A percentile compares a stretch with the other conserved stretches of the same genome.
Conservation (phyloP, 2,113 vertebrate species). For the Saccopteryx bilineata region DNA sequence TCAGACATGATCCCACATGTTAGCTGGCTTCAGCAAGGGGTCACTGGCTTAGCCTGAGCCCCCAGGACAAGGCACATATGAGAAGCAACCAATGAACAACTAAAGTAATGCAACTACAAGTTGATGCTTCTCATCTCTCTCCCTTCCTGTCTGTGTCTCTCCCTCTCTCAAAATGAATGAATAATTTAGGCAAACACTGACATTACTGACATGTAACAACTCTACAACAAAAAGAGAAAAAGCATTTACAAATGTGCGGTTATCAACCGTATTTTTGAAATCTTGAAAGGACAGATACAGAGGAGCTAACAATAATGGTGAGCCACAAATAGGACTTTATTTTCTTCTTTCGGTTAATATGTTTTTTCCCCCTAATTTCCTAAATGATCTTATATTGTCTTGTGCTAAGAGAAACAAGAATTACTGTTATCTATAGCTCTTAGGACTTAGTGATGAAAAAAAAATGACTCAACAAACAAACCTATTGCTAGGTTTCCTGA, state of each 20-base stretch:
- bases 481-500: constrained; percentile 28
- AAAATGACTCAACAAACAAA: constrained; percentile 46
- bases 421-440: constrained; percentile 11
- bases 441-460: neutral
- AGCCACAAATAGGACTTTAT: neutral
- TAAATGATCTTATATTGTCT: neutral
- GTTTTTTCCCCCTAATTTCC: neutral
- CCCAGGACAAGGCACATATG: too few relatives aligned
- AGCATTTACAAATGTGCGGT: neutral
- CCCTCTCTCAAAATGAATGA: neutral
- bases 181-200: constrained; percentile 5
- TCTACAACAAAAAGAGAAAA: neutral
- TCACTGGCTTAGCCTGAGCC: too few relatives aligned
- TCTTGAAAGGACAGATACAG: neutral
- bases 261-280: neutral
- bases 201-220: neutral
- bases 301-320: neutral
- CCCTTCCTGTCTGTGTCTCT: too few relatives aligned
- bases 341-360: neutral
- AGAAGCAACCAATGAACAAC: too few relatives aligned
- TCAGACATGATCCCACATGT: too few relatives aligned
- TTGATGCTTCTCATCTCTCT: too few relatives aligned
- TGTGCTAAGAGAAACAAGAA: neutral
- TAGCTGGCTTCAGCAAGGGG: too few relatives aligned
- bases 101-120: too few relatives aligned